Conservation (phyloP, 2,797 vertebrate genomes). For the Sebastiscus albofasciatus region DNA sequence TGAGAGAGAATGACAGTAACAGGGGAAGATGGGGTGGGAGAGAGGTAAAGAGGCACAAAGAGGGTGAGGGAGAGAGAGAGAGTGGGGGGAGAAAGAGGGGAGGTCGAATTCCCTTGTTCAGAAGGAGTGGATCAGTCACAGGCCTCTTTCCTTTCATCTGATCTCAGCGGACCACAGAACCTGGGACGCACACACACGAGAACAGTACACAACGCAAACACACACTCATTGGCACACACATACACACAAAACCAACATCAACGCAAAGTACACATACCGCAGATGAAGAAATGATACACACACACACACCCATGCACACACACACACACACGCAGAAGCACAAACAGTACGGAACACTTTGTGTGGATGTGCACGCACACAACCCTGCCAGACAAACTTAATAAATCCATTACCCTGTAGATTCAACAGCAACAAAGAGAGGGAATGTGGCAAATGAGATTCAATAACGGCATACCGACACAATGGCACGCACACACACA, state of each 20-base stretch:
- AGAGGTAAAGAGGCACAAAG: conserved; percentile 36
- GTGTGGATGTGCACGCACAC: conserved; percentile 21
- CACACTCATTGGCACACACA: conserved; percentile 28
- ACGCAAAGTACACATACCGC: conserved; percentile 52
- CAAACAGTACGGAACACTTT: conserved; percentile 31
- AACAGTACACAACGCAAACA: conserved; percentile 44
- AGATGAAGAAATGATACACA: conserved; percentile 53
- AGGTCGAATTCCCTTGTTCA: conserved; percentile 83
- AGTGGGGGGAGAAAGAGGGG: conserved; percentile 48
- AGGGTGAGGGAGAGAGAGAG: conserved; percentile 21
- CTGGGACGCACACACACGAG: conserved; percentile 72
- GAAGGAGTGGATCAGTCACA: conserved; percentile 85
- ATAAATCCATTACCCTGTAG: conserved; percentile 77
- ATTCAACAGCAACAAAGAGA: conserved; percentile 78
- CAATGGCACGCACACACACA: conserved; percentile 26
- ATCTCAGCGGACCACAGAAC: conserved; percentile 82
- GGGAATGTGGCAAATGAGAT: conserved; percentile 72
- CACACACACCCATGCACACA: conserved; percentile 16
- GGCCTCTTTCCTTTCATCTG: conserved; percentile 85
- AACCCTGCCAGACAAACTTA: conserved; percentile 70
- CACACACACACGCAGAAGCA: conserved; percentile 25
- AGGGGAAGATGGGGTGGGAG: conserved; percentile 51
- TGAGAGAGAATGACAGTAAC: conserved; percentile 67
- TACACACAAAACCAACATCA: conserved; percentile 64
- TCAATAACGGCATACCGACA: conserved; percentile 69